Base-by-base conservation (phyloP, 2,113 vertebrate species). In the Caretta caretta region DNA sequence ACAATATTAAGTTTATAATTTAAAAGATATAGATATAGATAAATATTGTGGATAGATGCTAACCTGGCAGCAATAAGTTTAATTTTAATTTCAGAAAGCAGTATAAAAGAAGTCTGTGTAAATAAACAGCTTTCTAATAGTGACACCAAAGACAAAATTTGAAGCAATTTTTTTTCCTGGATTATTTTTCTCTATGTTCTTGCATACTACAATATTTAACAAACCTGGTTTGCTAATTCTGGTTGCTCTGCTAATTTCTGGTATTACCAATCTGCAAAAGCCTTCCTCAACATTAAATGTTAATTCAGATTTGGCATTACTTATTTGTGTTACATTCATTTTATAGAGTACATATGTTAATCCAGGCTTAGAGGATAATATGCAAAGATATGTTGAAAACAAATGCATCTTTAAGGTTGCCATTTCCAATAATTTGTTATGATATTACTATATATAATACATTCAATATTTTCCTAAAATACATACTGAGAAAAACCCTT, bases 51-150 rank as follows among this genome's bases (percentile, higher is more conserved):
- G 62, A n/a, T 72, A 38, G 78, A 81, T 88, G 27, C 3, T 11
- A 90, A 89, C 81, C 65, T 88, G 35, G 48, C 72, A 84, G 86
- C 42, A 78, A 48, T 48, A 84, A 88, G 49, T 3, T 80, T 79
- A 92, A 54, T 88, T 88, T 88, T 57, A 87, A 76, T 81, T 94
- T 53, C 24, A 85, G 93, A 75, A 96, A 93, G 6, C 10, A 81
- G 8, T 62, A 81, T 1, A 5, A 59, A 59, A 79, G 10, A 59
- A 76, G 46, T 50, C 88, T 27, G 2, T 8, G 10, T 80, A 90
- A 85, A 3, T 27, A 89, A 80, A 57, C 1, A 65, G 59, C 54
- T 19, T 86, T 9, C 87, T 72, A 87, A 79, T 69, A 90, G 54
- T 49, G 72, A 83, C 2, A 76, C 1, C 2, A 79, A 88, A 57